These are phyloP conservation scores for Taurulus bubalis DNA, from an alignment of 2,113 vertebrate species.

Conservation along the genomic window DNA sequence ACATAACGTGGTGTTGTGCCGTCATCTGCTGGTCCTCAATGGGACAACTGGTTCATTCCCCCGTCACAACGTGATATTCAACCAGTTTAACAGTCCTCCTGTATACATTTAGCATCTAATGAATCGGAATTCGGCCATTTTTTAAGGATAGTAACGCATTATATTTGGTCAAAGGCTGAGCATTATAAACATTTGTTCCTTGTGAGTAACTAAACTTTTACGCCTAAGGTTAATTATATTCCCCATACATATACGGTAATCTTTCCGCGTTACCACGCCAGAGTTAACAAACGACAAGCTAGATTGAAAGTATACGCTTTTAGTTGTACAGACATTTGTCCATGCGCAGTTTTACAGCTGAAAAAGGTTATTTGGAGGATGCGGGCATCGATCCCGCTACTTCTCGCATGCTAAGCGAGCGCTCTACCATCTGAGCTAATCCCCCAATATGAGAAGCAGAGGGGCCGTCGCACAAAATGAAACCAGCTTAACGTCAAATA, in stretches of 20 bases:
- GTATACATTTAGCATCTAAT: no score
- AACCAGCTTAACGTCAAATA: no score
- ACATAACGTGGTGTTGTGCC: not conserved
- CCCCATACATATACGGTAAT: not conserved
- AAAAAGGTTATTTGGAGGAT: slow-evolving; percentile 59
- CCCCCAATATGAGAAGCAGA: slow-evolving; percentile 58
- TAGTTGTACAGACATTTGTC: not conserved
- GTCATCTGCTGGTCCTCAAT: not conserved
- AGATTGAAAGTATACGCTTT: no score
- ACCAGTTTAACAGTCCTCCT: no score
- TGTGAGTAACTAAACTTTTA: not conserved
- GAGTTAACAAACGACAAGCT: no score
- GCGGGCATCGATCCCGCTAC: slow-evolving; percentile 81
- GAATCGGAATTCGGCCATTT: no score
- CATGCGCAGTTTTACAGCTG: not conserved
- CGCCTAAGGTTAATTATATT: not conserved
- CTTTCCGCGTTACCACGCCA: not conserved
- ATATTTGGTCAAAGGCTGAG: not conserved
- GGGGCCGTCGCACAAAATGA: no score
- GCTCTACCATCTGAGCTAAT: slow-evolving; percentile 90
- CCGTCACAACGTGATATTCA: not conserved
- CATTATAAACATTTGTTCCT: not conserved
- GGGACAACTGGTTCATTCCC: not conserved
- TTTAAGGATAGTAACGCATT: not conserved
- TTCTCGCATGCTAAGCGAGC: slow-evolving; percentile 85